Evolutionary conservation across 2,888 invertebrate genomes (phyloP), one percentile per base, ranked within the genome.

Genomic region (Tachystola acroxantha): DNA sequence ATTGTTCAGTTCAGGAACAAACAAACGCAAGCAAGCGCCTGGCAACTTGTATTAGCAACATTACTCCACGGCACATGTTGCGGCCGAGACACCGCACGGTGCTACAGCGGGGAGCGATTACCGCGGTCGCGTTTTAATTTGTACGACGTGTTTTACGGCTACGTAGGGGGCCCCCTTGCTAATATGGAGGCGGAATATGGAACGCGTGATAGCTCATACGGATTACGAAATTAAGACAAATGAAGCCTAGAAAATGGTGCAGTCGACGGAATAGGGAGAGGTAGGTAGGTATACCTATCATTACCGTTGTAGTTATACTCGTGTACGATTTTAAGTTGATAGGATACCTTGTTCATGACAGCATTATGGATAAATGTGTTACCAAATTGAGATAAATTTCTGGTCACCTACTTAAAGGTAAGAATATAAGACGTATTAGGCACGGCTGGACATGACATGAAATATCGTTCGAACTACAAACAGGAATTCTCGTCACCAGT

Each of bases 71-170:
- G 54, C 49, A 52, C 53, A 43, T 57, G 61, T 65, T 64, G 68
- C 53, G 65, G 71, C 46, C 34, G 38, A 46, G 43, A 37, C 36
- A 42, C 50, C 53, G 46, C 52, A 53, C 43, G 48, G 52, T 47
- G 42, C 48, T 50, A 47, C 54, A 57, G 47, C 45, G 46, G 54
- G 60, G 69, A 64, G 68, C 64, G 61, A 76, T 78, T 74, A 75
- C 48, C 53, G 77, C 66, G 75, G 79, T 68, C 64, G 64, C 64
- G 68, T 76, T 79, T 80, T 84, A 82, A 85, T 85, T 82, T 82
- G 78, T 69, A 72, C 62, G 64, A 56, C 67, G 59, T 77, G 74
- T 82, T 75, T 70, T 64, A 75, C 63, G 59, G 50, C 53, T 48
- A 44, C 38, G 42, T 29, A 35, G 48, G 55, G 54, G 52, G 57